phyloP scores from a whole-genome alignment of 2,113 vertebrate species.

The Coregonus clupeaformis region DNA sequence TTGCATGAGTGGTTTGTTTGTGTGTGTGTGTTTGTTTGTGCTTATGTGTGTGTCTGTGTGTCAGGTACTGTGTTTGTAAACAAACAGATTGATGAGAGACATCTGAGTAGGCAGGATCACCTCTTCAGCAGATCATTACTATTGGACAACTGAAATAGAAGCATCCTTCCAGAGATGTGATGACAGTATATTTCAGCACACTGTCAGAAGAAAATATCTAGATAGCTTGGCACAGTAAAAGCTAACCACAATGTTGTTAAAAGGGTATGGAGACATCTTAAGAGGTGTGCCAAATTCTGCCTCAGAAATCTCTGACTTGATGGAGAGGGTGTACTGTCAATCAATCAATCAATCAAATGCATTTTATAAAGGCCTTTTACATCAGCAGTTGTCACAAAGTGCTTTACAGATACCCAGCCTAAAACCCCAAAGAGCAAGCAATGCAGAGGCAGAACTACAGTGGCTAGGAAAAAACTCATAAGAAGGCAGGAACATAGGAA shows the following conservation, averaged over 20 bases:
- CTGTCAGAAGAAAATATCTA: not conserved
- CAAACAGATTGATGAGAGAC: not conserved
- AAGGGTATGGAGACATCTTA: not conserved
- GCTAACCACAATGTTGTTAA: not conserved
- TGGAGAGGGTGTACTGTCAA: no score
- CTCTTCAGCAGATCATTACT: constrained; percentile 32
- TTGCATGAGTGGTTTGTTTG: not conserved
- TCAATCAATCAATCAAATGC: no score
- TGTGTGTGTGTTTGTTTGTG: not conserved
- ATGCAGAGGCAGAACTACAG: not conserved
- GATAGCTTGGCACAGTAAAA: not conserved
- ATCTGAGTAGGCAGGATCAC: not conserved
- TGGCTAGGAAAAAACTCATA: not conserved
- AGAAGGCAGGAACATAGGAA: no score
- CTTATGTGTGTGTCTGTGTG: not conserved
- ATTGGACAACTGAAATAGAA: not conserved
- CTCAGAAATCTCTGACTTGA: no score
- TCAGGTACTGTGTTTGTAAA: not conserved
- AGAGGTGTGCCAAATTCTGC: not conserved
- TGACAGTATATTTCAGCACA: constrained; percentile 26
- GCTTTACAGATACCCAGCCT: no score
- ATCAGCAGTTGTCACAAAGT: no score
- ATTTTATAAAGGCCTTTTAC: no score
- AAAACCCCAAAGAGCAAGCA: no score
- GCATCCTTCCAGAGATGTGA: constrained; percentile 19